Evolutionary conservation across 2,113 vertebrate genomes (phyloP).

Genomic region (Ictidomys tridecemlineatus): DNA sequence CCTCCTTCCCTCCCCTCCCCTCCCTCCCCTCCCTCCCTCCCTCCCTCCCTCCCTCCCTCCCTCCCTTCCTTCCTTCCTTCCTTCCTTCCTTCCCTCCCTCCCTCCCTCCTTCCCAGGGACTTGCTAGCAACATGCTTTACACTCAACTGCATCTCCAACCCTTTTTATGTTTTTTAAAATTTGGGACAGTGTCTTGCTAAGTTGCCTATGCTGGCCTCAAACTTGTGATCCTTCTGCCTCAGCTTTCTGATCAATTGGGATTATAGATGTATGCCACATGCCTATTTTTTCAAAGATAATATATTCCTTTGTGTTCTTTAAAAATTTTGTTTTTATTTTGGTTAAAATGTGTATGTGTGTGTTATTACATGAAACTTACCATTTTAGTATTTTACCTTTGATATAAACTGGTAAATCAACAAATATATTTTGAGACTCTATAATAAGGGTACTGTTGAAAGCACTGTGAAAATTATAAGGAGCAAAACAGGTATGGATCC

Average conservation of each 20-base stretch:
- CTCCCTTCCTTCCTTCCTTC: no score
- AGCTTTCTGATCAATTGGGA: neutral
- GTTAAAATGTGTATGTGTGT: neutral
- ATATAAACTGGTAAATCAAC: neutral
- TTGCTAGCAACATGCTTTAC: neutral
- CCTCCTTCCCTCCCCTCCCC: no score
- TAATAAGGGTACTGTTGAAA: neutral
- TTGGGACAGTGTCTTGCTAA: neutral
- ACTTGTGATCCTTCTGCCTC: neutral
- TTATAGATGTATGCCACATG: neutral
- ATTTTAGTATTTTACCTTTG: constrained; percentile 3
- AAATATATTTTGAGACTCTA: constrained; percentile 6
- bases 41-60: no score
- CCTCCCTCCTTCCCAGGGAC: no score
- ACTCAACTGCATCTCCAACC: neutral
- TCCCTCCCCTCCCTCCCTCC: rapidly evolving
- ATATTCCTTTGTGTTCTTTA: neutral
- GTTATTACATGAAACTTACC: neutral
- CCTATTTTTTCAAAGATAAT: neutral
- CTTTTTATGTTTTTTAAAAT: neutral
- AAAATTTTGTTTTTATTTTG: neutral
- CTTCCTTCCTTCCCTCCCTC: no score
- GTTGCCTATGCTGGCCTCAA: no score
- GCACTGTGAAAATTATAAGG: neutral
- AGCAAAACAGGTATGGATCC: neutral